Evolutionary conservation across 2,888 invertebrate species (phyloP), one percentile per base, ranked within the genome.

Genomic region (Galeopsomyia nigrocyanea): DNA sequence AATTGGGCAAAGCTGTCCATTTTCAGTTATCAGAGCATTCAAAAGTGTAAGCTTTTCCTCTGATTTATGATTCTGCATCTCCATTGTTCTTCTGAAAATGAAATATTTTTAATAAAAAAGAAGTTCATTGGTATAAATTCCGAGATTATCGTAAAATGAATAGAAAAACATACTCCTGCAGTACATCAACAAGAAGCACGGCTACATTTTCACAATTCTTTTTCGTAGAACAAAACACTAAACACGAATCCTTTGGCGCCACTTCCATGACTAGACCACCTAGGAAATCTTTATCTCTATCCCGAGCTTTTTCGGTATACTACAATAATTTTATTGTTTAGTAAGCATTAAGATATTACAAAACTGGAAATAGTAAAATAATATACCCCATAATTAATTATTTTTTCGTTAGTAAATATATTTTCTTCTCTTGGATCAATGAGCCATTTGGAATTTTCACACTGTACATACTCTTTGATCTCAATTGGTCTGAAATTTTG

Each of bases 121-220:
- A 21, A 51, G 19, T 50, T 39, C 14, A 49, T 51, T 39, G n/a
- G 13, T 13, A 39, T 39, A 39, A 39, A 39, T 9, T 39, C 1
- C 2, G 13, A 9, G 10, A 39, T 39, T 39, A 3, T 9, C 13
- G 13, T 39, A 7, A 39, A 39, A 39, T 7, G 13, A 10, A 39
- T 39, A 7, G n/a, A n/a, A 39, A 39, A 39, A 39, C 13, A 51
- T 84, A 87, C 85, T 82, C 84, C 17, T 87, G 87, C 68, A 91
- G 87, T 76, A 93, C 87, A 81, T 90, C 90, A 80, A 93, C 92
- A 6, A 97, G 87, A 19, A 97, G 87, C 22, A 90, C 82, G 0
- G 95, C 94, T 0, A 97, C 95, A 87, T 95, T 97, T 88, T 97
- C 96, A 82, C 96, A 96, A 87, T 95, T 96, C 80, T 93, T 92